Evolutionary conservation across 2,113 vertebrate genomes (phyloP).

Genomic region (Orthonyx spaldingii): DNA sequence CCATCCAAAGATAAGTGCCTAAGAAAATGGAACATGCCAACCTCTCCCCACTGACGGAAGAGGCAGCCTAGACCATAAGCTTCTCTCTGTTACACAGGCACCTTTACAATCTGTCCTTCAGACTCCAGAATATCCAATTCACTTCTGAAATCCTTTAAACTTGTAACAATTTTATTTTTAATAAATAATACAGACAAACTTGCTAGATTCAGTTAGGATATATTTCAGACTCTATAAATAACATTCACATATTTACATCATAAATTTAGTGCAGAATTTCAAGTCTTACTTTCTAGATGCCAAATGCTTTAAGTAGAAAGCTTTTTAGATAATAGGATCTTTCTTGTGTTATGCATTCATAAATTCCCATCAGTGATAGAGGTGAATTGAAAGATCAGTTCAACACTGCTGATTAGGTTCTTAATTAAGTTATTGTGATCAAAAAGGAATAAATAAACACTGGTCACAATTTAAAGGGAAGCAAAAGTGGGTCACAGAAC

Average conservation of each 20-base stretch:
- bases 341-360: neutral
- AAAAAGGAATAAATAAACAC: neutral
- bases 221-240: neutral
- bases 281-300: neutral
- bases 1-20: neutral
- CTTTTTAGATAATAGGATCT: neutral
- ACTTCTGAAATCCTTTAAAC: neutral
- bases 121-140: neutral
- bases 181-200: neutral
- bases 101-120: neutral
- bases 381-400: conserved; percentile 34
- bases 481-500: neutral
- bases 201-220: neutral
- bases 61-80: neutral
- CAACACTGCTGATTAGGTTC: conserved; percentile 4
- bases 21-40: neutral
- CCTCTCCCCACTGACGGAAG: neutral
- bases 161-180: neutral
- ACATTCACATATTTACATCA: neutral
- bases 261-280: neutral
- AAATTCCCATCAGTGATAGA: neutral
- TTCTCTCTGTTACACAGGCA: neutral
- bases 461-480: neutral
- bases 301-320: conserved; percentile 5
- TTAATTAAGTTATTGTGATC: conserved; percentile 26